A percentile compares a stretch with the other conserved stretches of the same genome.
Evolutionary conservation across 2,888 invertebrate genomes (phyloP).

Genomic region (Alloscopus bannaensis): DNA sequence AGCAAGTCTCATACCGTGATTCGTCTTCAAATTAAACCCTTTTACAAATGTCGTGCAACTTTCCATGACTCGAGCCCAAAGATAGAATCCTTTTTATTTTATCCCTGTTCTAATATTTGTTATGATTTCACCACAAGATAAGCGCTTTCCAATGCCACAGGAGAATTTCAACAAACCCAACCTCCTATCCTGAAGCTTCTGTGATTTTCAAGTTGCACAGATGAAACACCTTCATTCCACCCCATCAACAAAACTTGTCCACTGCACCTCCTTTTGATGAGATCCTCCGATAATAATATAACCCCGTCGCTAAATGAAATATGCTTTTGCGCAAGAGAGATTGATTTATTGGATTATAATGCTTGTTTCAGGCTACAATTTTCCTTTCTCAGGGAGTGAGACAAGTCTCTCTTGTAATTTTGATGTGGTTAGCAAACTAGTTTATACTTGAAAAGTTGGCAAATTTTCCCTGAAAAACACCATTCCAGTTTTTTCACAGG

Average conservation of each 20-base stretch:
- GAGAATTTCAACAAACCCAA: slow-evolving; percentile 36
- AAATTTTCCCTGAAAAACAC: not conserved
- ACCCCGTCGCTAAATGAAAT: not conserved
- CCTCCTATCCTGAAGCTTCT: not conserved
- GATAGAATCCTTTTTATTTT: slow-evolving; percentile 41
- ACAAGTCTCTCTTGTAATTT: too few species aligned
- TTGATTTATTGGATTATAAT: slow-evolving; percentile 8
- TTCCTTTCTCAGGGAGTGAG: too few species aligned
- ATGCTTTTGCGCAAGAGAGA: slow-evolving; percentile 5
- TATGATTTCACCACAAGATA: slow-evolving; percentile 47
- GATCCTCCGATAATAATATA: too few species aligned
- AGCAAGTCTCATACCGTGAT: not conserved
- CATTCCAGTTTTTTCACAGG: slow-evolving; percentile 43
- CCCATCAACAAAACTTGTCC: slow-evolving; percentile 10
- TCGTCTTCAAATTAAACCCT: slow-evolving; percentile 34
- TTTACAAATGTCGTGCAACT: not conserved
- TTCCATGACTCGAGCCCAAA: slow-evolving; percentile 34
- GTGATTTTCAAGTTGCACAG: not conserved
- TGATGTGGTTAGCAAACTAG: too few species aligned
- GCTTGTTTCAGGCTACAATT: too few species aligned
- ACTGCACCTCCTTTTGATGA: too few species aligned
- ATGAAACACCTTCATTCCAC: not conserved
- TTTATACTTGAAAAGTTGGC: too few species aligned
- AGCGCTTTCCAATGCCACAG: slow-evolving; percentile 45
- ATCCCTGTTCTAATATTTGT: slow-evolving; percentile 5